phyloP scores from a whole-genome alignment of 2,888 invertebrate genomes.

The Noctuana brunneofusca region DNA sequence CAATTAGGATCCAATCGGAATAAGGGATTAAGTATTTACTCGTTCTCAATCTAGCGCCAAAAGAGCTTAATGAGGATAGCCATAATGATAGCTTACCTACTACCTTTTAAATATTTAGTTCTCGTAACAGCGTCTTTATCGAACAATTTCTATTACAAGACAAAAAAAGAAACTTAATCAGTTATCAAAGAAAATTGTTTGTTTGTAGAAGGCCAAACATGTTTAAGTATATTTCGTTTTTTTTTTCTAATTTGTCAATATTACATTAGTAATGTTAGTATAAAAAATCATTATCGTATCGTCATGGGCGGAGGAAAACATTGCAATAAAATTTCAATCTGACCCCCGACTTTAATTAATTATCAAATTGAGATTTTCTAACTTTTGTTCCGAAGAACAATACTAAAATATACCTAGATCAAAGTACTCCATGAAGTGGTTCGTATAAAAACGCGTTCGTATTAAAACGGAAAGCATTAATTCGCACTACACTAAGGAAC shows the following conservation, averaged over 20 bases:
- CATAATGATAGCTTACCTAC: conserved; percentile 25
- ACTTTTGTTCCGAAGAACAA: background rate
- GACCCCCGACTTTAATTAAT: background rate
- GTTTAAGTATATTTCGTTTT: too few species aligned
- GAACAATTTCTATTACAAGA: conserved; percentile 1
- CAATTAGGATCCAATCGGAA: conserved; percentile 34
- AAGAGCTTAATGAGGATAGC: conserved; percentile 26
- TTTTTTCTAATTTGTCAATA: too few species aligned
- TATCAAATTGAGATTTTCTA: background rate
- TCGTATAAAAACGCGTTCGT: conserved; percentile 3
- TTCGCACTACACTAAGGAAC: conserved; percentile 38
- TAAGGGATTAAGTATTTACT: conserved; percentile 33
- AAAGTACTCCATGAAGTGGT: background rate
- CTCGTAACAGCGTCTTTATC: conserved; percentile 4
- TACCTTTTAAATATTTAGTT: conserved; percentile 28
- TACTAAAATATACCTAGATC: background rate
- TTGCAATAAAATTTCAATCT: too few species aligned
- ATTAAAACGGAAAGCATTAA: conserved; percentile 36
- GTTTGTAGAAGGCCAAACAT: too few species aligned
- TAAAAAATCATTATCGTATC: too few species aligned
- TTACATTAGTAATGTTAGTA: too few species aligned
- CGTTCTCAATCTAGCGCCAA: conserved; percentile 27
- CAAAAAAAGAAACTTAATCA: background rate
- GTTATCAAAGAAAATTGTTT: too few species aligned
- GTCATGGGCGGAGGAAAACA: too few species aligned